Conservation (phyloP, 2,888 invertebrate genomes). For the Sepioteuthis lessoniana region DNA sequence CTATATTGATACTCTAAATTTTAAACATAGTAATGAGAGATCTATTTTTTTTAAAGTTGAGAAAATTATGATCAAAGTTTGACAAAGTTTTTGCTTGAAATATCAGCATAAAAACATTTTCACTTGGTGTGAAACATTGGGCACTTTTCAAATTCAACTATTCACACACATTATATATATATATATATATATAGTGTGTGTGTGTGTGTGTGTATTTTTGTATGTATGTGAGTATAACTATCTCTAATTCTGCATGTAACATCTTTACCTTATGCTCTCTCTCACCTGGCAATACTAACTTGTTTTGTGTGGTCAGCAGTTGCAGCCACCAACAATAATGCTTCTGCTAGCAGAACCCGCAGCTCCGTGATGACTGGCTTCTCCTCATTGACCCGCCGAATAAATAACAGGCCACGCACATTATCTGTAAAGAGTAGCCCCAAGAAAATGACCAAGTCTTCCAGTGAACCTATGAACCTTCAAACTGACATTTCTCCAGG, state of each 20-base stretch:
- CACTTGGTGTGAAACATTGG: too few species aligned
- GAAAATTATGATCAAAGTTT: too few species aligned
- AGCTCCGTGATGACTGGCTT: conserved; percentile 56
- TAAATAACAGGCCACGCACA: conserved; percentile 65
- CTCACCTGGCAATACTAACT: neutral
- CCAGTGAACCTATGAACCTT: conserved; percentile 74
- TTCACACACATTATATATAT: too few species aligned
- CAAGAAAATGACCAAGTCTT: conserved; percentile 70
- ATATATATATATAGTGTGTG: neutral
- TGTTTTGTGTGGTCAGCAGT: neutral
- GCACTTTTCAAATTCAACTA: too few species aligned
- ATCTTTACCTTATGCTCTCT: neutral
- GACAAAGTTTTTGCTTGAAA: too few species aligned
- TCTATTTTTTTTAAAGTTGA: too few species aligned
- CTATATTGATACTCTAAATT: too few species aligned
- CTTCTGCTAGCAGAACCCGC: conserved; percentile 44
- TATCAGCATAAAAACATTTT: too few species aligned
- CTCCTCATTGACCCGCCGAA: conserved; percentile 61
- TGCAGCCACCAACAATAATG: conserved; percentile 44
- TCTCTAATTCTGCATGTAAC: conserved; percentile 51
- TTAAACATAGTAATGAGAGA: too few species aligned
- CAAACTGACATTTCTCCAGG: conserved; percentile 73
- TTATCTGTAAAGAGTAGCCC: conserved; percentile 60
- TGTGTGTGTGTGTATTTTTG: too few species aligned
- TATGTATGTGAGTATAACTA: too few species aligned